These are phyloP conservation scores for Pheosia tremula DNA, from an alignment of 2,888 invertebrate genomes.

Conservation along the genomic window DNA sequence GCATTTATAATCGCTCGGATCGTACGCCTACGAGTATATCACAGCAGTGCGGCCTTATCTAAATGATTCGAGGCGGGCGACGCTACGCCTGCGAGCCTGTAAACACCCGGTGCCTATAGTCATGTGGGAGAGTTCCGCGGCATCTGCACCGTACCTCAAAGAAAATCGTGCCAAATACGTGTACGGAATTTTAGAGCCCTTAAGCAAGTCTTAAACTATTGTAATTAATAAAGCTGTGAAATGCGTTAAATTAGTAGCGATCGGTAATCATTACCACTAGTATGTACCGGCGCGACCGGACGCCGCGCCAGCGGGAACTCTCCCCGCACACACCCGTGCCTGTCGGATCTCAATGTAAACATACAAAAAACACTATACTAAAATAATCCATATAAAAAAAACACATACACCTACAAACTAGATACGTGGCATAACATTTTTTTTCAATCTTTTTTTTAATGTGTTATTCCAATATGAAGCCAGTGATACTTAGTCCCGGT, in stretches of 20 bases:
- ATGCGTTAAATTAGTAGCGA: background rate
- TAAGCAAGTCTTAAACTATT: background rate
- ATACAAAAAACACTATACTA: conserved; percentile 66
- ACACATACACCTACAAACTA: conserved; percentile 78
- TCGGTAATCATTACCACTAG: background rate
- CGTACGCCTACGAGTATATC: conserved; percentile 70
- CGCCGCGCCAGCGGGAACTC: conserved; percentile 14
- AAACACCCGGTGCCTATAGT: conserved; percentile 71
- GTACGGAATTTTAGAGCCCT: too few species aligned
- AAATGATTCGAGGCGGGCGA: conserved; percentile 63
- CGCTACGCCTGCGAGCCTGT: conserved; percentile 54
- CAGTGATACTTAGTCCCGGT: conserved; percentile 30
- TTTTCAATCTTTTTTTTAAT: conserved; percentile 39
- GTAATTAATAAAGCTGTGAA: background rate
- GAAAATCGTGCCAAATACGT: too few species aligned
- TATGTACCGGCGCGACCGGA: background rate
- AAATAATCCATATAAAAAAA: conserved; percentile 74
- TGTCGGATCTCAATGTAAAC: conserved; percentile 62
- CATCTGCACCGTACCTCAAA: conserved; percentile 9
- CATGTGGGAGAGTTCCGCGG: conserved; percentile 21
- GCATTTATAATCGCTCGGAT: conserved; percentile 55
- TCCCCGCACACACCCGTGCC: conserved; percentile 56
- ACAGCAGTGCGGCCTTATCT: conserved; percentile 75
- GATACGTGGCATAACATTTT: conserved; percentile 57
- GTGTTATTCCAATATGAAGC: conserved; percentile 29